Evolutionary conservation across 2,113 vertebrate species (phyloP), one percentile per base, ranked within the genome.

Genomic region (Xyliphius kryptos): DNA sequence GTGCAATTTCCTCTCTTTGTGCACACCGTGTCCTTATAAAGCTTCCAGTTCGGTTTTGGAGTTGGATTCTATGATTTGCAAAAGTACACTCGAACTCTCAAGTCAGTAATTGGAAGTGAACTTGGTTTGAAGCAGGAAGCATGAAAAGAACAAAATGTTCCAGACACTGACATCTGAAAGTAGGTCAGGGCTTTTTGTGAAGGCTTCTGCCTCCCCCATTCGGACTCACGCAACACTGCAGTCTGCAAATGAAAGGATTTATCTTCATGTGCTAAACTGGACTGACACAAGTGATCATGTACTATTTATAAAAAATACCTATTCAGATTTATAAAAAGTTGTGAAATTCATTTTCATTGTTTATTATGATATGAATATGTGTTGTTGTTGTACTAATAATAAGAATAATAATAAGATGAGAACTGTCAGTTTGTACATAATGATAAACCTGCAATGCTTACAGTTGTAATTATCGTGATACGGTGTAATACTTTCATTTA

Each of bases 141-240:
- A 56, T 70, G 69, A 79, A 75, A 7, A 81, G 84, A 83, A 88
- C 85, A 88, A 68, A 83, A 81, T 87, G 85, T 86, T 67, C 85
- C 66, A 81, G 80, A 82, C 74, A 50, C 21, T 67, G 32, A 79
- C 87, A 84, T 56, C 37, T 68, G 48, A 80, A 87, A 85, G 63
- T 80, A 78, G 84, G 86, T 83, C 82, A 85, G 17, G 49, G 63
- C 67, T 67, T 61, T 22, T 69, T 79, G 66, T 59, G 43, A 80
- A 79, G 75, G 66, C 50, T 20, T 76, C 54, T 85, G 78, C 55
- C 46, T 79, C 83, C 82, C 78, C 78, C 85, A 81, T 46, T 77
- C 81, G 86, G 82, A 66, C 12, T 59, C 17, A 17, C 0, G 11
- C 9, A 67, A 73, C 65, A 82, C 21, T 81, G 72, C 72, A 55